Conservation (phyloP, 1,140 invertebrate species). For the Calliphora vicina region DNA sequence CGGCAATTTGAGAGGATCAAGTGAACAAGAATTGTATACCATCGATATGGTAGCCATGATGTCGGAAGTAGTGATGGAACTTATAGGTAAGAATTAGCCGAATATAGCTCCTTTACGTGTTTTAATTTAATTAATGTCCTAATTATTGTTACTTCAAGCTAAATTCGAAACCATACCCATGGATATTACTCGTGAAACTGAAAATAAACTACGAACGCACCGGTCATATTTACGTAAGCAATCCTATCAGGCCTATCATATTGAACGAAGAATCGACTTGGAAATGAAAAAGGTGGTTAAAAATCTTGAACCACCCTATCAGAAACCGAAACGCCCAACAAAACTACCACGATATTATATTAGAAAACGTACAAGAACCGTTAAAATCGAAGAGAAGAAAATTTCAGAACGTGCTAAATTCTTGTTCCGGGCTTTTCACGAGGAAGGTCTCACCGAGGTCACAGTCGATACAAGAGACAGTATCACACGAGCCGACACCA, state of each 20-base stretch:
- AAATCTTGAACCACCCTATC: slow-evolving; percentile 55
- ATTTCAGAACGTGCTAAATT: slow-evolving; percentile 52
- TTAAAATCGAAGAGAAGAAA: slow-evolving; percentile 38
- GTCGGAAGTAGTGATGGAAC: slow-evolving; percentile 50
- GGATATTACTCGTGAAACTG: slow-evolving; percentile 42
- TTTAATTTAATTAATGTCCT: background rate
- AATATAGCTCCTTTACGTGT: too few relatives aligned
- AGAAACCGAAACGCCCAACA: slow-evolving; percentile 47
- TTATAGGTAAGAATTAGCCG: slow-evolving; percentile 43
- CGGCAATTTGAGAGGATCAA: slow-evolving; percentile 47
- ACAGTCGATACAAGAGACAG: slow-evolving; percentile 41
- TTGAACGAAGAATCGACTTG: slow-evolving; percentile 55
- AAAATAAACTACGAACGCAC: slow-evolving; percentile 45
- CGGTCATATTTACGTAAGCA: slow-evolving; percentile 50
- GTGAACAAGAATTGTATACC: slow-evolving; percentile 45
- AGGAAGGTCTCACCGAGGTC: slow-evolving; percentile 41
- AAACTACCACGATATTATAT: slow-evolving; percentile 48
- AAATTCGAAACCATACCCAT: slow-evolving; percentile 55
- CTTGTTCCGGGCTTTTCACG: slow-evolving; percentile 55
- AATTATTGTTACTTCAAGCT: background rate
- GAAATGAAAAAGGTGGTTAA: slow-evolving; percentile 56
- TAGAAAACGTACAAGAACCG: slow-evolving; percentile 41
- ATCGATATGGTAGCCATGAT: slow-evolving; percentile 57
- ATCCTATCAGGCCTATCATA: slow-evolving; percentile 51
- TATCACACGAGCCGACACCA: slow-evolving; percentile 46